Conservation (phyloP, 2,888 invertebrate genomes). For the Aphelenchoides bicaudatus region DNA sequence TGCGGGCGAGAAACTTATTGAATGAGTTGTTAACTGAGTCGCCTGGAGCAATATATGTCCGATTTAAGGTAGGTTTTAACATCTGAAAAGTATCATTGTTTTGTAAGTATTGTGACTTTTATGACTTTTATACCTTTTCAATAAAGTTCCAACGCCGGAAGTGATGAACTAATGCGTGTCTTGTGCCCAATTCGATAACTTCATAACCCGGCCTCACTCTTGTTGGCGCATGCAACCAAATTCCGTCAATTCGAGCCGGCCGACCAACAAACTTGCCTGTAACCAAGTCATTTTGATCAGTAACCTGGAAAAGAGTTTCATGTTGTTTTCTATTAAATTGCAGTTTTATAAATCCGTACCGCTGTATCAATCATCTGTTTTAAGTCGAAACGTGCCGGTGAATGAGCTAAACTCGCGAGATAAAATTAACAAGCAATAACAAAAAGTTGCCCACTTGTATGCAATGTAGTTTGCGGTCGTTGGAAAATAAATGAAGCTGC, state of each 20-base stretch:
- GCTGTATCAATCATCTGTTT: slow-evolving; percentile 11
- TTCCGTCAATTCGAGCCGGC: slow-evolving; percentile 24
- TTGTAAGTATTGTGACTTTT: background rate
- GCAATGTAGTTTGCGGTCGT: slow-evolving; percentile 21
- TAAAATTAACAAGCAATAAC: slow-evolving; percentile 2
- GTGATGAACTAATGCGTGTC: slow-evolving; percentile 20
- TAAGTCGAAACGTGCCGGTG: slow-evolving; percentile 17
- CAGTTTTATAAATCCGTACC: too few species aligned
- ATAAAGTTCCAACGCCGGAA: slow-evolving; percentile 22
- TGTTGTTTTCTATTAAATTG: too few species aligned
- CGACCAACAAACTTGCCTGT: slow-evolving; percentile 30
- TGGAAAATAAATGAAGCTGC: slow-evolving; percentile 32
- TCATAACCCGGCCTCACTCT: slow-evolving; percentile 17
- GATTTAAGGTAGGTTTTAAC: background rate
- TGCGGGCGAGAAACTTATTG: background rate
- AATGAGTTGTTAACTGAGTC: slow-evolving; percentile 1
- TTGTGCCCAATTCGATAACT: slow-evolving; percentile 14
- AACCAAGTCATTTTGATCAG: slow-evolving; percentile 3
- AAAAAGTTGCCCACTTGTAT: slow-evolving; percentile 14
- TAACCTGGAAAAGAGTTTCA: too few species aligned
- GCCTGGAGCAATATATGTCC: background rate
- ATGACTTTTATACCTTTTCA: slow-evolving; percentile 16
- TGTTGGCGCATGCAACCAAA: slow-evolving; percentile 28
- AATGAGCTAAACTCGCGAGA: too few species aligned
- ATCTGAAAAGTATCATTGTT: slow-evolving; percentile 8